phyloP scores from a whole-genome alignment of 1,140 invertebrate genomes.

The Tetragonula clypearis region DNA sequence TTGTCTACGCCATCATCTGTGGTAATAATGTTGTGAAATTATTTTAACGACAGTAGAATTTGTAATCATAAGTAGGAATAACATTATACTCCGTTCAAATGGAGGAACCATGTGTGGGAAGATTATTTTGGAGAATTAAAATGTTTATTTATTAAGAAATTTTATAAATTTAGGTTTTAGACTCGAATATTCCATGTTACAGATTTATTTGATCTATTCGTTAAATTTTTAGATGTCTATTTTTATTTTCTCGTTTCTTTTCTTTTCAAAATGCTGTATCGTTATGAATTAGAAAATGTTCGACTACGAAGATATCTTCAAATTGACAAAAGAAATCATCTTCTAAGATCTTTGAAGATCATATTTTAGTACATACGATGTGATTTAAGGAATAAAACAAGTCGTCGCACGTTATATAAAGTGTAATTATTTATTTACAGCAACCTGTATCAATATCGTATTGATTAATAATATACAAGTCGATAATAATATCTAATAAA shows the following conservation, averaged over 20 bases:
- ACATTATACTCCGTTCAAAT: not conserved
- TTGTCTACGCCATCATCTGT: not conserved
- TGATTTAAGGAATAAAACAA: constrained; percentile 12
- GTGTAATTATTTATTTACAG: constrained; percentile 44
- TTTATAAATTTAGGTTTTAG: constrained; percentile 2
- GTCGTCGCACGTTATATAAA: constrained; percentile 7
- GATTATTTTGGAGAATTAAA: not conserved
- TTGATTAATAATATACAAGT: constrained; percentile 30
- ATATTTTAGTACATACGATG: not conserved
- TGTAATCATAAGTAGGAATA: not conserved
- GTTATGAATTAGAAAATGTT: not conserved
- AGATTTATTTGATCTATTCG: not conserved
- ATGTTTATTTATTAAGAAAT: not conserved
- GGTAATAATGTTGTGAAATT: not conserved
- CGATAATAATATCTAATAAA: constrained; percentile 18
- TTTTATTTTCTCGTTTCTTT: not conserved
- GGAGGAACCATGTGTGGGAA: not conserved
- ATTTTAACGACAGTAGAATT: constrained; percentile 1
- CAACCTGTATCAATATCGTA: not conserved
- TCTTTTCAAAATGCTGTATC: not conserved
- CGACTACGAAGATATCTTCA: not conserved
- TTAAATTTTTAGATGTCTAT: not conserved
- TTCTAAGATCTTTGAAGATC: not conserved
- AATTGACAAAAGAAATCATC: not conserved
- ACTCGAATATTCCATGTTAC: not conserved